Conservation (phyloP, 2,888 invertebrate genomes). For the Mellilla xanthometata region DNA sequence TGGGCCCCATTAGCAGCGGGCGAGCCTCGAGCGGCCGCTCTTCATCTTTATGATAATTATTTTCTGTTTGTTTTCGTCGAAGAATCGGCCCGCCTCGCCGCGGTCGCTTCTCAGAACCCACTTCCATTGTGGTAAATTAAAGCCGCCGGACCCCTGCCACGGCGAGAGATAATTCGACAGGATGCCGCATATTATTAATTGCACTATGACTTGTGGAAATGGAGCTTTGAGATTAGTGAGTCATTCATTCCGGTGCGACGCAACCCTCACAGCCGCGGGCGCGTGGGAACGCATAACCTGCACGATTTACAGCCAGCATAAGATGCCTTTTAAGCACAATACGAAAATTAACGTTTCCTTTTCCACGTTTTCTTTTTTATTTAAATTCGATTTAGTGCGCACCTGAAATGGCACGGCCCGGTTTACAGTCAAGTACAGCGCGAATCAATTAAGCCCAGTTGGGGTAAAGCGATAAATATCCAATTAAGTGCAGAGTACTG, state of each 20-base stretch:
- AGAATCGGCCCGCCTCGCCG: conserved; percentile 79
- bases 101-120: conserved; percentile 78
- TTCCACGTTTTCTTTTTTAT: conserved; percentile 41
- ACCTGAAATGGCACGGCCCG: conserved; percentile 39
- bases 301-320: conserved; percentile 56
- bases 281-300: conserved; percentile 73
- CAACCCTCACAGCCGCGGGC: conserved; percentile 39
- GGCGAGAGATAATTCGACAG: conserved; percentile 82
- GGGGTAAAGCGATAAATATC: conserved; percentile 68
- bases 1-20: conserved; percentile 79
- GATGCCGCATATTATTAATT: conserved; percentile 83
- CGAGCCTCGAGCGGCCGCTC: conserved; percentile 77
- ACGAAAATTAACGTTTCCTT: conserved; percentile 37
- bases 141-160: conserved; percentile 81
- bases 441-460: conserved; percentile 67
- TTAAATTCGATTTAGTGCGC: conserved; percentile 47
- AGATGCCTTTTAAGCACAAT: conserved; percentile 41
- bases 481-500: conserved; percentile 69
- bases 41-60: conserved; percentile 83
- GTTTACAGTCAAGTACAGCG: conserved; percentile 54
- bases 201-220: conserved; percentile 83
- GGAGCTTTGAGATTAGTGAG: conserved; percentile 78
- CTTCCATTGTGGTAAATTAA: conserved; percentile 82
- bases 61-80: conserved; percentile 82
- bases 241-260: conserved; percentile 74